phyloP scores from a whole-genome alignment of 2,113 vertebrate species.

The Eurypyga helias region DNA sequence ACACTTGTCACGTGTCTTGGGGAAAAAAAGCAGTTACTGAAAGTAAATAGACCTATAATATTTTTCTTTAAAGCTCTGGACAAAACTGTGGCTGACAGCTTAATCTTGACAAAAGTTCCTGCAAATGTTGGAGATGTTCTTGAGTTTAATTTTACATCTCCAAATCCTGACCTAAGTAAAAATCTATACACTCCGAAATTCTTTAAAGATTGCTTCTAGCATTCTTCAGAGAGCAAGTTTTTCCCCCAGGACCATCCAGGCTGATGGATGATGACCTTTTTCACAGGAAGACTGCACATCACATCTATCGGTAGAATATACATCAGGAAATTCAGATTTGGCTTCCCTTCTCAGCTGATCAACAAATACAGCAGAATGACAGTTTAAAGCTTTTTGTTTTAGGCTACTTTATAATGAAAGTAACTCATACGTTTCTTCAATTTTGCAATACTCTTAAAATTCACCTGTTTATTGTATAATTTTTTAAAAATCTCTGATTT shows the following conservation, averaged over 20 bases:
- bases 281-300: not conserved
- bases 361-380: not conserved
- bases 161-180: not conserved
- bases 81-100: not conserved
- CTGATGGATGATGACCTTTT: not conserved
- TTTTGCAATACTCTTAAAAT: not conserved
- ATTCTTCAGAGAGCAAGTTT: not conserved
- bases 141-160: not conserved
- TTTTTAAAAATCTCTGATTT: not conserved
- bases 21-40: not conserved
- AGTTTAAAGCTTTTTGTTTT: not conserved
- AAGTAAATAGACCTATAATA: not conserved
- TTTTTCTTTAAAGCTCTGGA: not conserved
- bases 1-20: not conserved
- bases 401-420: not conserved
- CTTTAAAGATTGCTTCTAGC: not conserved
- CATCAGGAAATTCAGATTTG: not conserved
- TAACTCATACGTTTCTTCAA: not conserved
- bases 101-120: not conserved
- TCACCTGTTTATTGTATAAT: not conserved
- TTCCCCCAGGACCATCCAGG: not conserved
- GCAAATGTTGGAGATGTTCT: not conserved
- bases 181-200: not conserved
- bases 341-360: not conserved
- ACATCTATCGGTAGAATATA: not conserved